phyloP scores from a whole-genome alignment of 2,113 vertebrate genomes.

The Oophaga pumilio region DNA sequence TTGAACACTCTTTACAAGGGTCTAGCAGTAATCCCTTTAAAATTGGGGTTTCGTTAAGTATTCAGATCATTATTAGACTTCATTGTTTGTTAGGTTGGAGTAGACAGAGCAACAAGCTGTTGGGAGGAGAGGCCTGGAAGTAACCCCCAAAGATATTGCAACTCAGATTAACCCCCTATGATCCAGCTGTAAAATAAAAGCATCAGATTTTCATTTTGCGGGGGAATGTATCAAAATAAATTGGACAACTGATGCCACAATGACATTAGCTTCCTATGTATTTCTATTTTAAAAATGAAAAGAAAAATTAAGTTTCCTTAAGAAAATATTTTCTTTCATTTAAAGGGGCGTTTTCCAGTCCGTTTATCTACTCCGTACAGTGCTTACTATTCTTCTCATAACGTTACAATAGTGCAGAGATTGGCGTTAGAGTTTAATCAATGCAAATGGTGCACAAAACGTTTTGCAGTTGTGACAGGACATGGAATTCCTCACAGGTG shows the following conservation, averaged over 20 bases:
- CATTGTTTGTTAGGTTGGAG: conserved; percentile 43
- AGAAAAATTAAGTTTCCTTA: too few species aligned
- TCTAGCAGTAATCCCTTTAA: conserved; percentile 76
- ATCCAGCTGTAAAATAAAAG: neutral
- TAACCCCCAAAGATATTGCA: conserved; percentile 40
- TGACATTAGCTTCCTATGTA: too few species aligned
- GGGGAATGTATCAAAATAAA: neutral
- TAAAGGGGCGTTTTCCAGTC: too few species aligned
- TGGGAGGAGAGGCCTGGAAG: neutral
- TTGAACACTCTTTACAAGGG: conserved; percentile 73
- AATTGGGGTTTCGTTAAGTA: conserved; percentile 71
- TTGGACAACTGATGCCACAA: neutral
- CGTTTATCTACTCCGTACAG: too few species aligned
- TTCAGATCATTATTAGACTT: conserved; percentile 56
- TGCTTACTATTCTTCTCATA: too few species aligned
- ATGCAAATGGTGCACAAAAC: too few species aligned
- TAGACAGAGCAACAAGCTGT: neutral
- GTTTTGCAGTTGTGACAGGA: too few species aligned
- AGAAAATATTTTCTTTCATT: too few species aligned
- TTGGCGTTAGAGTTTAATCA: too few species aligned
- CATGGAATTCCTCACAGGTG: too few species aligned
- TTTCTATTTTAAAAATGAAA: too few species aligned
- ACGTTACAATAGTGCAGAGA: too few species aligned
- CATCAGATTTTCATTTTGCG: neutral
- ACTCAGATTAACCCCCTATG: conserved; percentile 29